Percentiles rank a stretch among this genome's conserved stretches.
phyloP scores from a whole-genome alignment of 2,113 vertebrate genomes.

The Erythrolamprus reginae region DNA sequence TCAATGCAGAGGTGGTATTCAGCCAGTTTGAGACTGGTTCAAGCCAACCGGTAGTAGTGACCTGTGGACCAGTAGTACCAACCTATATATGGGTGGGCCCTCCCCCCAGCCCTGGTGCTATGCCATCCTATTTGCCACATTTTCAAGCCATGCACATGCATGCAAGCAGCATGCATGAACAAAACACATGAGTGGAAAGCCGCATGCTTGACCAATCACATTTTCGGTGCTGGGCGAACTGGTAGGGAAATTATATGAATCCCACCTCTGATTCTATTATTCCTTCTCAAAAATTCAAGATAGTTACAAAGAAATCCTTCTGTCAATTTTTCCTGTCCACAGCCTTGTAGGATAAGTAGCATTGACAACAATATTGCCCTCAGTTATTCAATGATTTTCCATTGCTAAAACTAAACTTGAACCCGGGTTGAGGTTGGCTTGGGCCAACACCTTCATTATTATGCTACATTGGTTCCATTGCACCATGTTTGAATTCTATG shows the following conservation, averaged over 20 bases:
- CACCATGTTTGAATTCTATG: neutral
- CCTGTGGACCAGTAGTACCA: too few species aligned
- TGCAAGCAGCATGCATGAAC: too few species aligned
- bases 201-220: too few species aligned
- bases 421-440: neutral
- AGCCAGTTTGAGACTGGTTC: too few species aligned
- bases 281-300: neutral
- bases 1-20: neutral
- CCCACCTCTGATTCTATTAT: neutral
- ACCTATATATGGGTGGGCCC: too few species aligned
- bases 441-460: neutral
- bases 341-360: neutral
- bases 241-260: too few species aligned
- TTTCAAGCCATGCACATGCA: too few species aligned
- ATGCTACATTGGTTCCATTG: neutral
- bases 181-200: too few species aligned
- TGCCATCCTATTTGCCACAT: too few species aligned
- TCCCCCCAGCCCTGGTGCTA: too few species aligned
- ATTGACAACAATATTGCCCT: neutral
- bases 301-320: neutral
- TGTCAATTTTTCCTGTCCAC: neutral
- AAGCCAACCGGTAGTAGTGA: too few species aligned
- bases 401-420: neutral
- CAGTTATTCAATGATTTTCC: neutral
- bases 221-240: too few species aligned